Base-by-base conservation (phyloP, 1,140 invertebrate genomes). In the Aradophagus sp. region DNA sequence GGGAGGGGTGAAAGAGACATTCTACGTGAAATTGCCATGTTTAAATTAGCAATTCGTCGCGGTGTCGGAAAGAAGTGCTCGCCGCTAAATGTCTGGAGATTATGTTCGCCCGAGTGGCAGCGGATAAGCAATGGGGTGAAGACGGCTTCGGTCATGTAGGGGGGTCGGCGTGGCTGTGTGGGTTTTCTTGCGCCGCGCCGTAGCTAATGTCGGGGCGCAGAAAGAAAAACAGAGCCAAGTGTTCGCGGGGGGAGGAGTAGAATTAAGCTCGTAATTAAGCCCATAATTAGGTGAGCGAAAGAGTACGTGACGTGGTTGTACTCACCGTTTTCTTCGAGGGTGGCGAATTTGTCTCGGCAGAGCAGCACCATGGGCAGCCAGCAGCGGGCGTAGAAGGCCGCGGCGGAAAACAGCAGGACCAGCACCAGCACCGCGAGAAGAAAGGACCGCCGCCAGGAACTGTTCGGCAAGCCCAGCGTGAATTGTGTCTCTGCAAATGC, bases 241-340 rank as follows among this genome's bases (percentile, higher is more conserved):
- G 23, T 68, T 31, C 3, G n/a, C 3, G 17, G 48, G 45, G 61
- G 35, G 66, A 31, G 15, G 13, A 55, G 52, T 36, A 62, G 56
- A 66, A 67, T 67, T 67, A 73, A 73, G 69, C 69, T 52, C 52
- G 62, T 58, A 73, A 62, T 67, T 73, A 73, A 73, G 69, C 56
- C 38, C 17, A 47, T 63, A 68, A 68, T 73, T 73, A 73, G 58
- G 52, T 39, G 45, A 48, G 63, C 39, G 47, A 62, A 66, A 72
- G 55, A 66, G 59, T 67, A 73, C 63, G 62, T 62, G 56, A 73
- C 53, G 44, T 36, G 39, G 58, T 34, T 58, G 73, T 74, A 76
- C 77, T 81, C 75, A 85, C 83, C 84, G 39, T 83, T 83, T 68
- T 84, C 78, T 62, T 84, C 82, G 34, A 83, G 75, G n/a, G 74